These are phyloP conservation scores for Lasioglossum calceatum DNA, from an alignment of 2,888 invertebrate species.

Conservation along the genomic window DNA sequence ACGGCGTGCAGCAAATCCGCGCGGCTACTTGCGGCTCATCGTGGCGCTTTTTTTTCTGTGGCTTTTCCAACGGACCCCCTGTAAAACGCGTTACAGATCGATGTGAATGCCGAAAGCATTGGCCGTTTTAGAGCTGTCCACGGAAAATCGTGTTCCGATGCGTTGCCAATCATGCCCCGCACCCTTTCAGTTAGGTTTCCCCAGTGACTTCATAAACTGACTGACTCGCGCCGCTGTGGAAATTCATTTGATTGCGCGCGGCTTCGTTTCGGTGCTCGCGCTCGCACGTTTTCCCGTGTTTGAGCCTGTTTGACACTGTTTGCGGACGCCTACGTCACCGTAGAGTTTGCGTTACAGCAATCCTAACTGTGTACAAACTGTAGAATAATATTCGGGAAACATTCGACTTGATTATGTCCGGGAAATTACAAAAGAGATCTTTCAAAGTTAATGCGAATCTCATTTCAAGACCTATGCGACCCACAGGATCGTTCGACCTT, in stretches of 20 bases:
- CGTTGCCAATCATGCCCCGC: not conserved
- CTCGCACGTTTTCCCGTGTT: not conserved
- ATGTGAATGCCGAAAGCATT: not conserved
- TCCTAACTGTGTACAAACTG: not conserved
- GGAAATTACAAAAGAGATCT: not conserved
- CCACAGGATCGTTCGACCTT: not conserved
- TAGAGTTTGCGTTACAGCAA: not conserved
- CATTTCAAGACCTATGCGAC: not conserved
- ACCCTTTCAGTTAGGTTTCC: not conserved
- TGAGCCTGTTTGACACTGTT: not conserved
- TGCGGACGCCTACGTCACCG: not conserved
- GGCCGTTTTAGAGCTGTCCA: not conserved
- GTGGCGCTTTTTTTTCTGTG: not conserved
- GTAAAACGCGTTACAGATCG: not conserved
- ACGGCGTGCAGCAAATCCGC: not conserved
- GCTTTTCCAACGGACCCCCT: no score
- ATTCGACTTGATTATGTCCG: not conserved
- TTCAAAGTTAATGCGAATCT: not conserved
- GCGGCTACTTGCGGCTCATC: constrained; percentile 11
- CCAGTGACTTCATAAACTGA: not conserved
- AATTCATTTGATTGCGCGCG: not conserved
- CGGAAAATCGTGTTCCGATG: not conserved
- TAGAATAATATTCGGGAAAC: not conserved
- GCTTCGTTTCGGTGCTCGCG: not conserved
- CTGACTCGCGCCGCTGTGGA: not conserved